Evolutionary conservation across 2,113 vertebrate species (phyloP).

Genomic region (Helogale parvula): DNA sequence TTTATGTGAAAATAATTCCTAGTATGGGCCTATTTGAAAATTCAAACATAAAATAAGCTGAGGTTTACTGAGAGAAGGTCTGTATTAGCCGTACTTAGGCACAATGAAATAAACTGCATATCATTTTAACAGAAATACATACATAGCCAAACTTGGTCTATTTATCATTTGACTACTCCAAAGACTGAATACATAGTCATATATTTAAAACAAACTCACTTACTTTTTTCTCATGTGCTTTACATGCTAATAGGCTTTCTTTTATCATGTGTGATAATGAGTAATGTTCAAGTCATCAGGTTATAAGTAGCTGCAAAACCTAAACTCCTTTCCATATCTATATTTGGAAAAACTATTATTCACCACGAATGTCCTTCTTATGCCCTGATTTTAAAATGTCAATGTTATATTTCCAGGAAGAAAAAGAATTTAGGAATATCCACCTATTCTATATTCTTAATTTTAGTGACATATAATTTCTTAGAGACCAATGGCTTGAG

Average conservation of each 20-base stretch:
- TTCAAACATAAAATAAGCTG: neutral
- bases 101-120: neutral
- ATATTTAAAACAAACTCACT: conserved; percentile 19
- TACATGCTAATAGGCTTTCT: neutral
- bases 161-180: neutral
- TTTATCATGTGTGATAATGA: neutral
- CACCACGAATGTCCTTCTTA: conserved; percentile 26
- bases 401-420: conserved; percentile 46
- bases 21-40: neutral
- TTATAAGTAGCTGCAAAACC: neutral
- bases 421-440: conserved; percentile 34
- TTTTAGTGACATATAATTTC: conserved; percentile 51
- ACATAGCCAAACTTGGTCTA: neutral
- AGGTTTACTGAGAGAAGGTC: neutral
- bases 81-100: neutral
- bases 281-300: neutral
- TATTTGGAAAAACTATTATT: conserved; percentile 55
- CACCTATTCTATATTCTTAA: conserved; percentile 28
- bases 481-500: conserved; percentile 37
- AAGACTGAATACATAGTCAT: neutral
- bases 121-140: neutral
- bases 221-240: neutral
- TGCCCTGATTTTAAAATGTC: conserved; percentile 64
- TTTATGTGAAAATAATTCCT: neutral
- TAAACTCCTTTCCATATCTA: neutral